Conservation (phyloP, 1,140 invertebrate genomes). For the Mamestra configurata region DNA sequence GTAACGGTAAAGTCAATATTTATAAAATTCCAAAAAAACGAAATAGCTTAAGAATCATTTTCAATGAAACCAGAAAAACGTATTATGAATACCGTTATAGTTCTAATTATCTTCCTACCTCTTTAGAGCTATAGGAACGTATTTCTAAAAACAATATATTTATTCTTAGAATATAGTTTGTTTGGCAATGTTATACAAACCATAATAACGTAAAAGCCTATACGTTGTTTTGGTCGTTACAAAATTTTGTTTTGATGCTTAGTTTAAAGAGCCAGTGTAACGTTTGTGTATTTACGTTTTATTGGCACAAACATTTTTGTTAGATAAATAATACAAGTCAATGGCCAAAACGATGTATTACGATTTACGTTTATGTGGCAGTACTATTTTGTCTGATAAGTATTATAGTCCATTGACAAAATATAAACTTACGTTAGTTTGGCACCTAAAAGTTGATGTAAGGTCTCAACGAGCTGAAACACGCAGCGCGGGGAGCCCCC, state of each 20-base stretch:
- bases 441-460: constrained; percentile 18
- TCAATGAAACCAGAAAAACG: constrained; percentile 36
- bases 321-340: constrained; percentile 32
- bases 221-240: constrained; percentile 43
- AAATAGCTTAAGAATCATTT: constrained; percentile 37
- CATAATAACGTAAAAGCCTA: constrained; percentile 45
- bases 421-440: constrained; percentile 25
- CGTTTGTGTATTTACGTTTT: constrained; percentile 12
- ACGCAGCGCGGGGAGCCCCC: constrained; percentile 15
- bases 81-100: constrained; percentile 46
- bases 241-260: constrained; percentile 42
- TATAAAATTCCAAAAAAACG: constrained; percentile 48
- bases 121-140: constrained; percentile 49
- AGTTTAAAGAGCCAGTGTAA: constrained; percentile 19
- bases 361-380: constrained; percentile 34
- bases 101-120: constrained; percentile 45
- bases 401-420: constrained; percentile 21
- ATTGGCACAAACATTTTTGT: constrained; percentile 21
- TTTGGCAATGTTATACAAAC: constrained; percentile 34
- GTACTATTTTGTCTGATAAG: constrained; percentile 22
- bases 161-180: constrained; percentile 43
- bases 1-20: constrained; percentile 42
- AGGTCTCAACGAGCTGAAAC: constrained; percentile 17
- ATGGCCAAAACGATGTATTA: constrained; percentile 38
- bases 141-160: constrained; percentile 51